Evolutionary conservation across 2,113 vertebrate genomes (phyloP).

Genomic region (Numenius arquata): DNA sequence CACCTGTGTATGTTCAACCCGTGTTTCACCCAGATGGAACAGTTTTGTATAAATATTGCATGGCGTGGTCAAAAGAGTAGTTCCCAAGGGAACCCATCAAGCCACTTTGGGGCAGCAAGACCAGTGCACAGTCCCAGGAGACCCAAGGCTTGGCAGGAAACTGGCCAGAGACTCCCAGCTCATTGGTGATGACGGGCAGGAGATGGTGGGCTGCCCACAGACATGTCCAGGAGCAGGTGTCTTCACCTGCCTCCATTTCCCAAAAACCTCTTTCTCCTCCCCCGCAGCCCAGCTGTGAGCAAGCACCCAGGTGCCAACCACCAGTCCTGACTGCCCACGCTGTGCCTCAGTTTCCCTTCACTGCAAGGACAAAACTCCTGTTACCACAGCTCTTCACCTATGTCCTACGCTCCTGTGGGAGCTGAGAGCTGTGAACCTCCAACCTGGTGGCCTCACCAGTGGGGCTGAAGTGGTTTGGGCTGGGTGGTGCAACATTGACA

Average conservation of each 20-base stretch:
- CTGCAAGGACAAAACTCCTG: rapidly evolving
- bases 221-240: background rate
- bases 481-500: background rate
- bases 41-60: background rate
- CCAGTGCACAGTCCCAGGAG: background rate
- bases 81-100: background rate
- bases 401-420: rapidly evolving
- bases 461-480: background rate
- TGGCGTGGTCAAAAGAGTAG: rapidly evolving
- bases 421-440: background rate
- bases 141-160: background rate
- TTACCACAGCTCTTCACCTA: background rate
- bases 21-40: background rate
- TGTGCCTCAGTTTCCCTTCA: background rate
- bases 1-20: rapidly evolving
- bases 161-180: background rate
- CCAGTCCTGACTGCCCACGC: rapidly evolving
- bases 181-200: background rate
- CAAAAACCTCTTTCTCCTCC: background rate
- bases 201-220: background rate
- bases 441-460: background rate
- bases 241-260: background rate
- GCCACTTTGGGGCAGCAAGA: background rate
- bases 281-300: background rate
- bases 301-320: rapidly evolving